Conservation (phyloP, 2,797 vertebrate genomes). For the Pseudocheirus occidentalis region DNA sequence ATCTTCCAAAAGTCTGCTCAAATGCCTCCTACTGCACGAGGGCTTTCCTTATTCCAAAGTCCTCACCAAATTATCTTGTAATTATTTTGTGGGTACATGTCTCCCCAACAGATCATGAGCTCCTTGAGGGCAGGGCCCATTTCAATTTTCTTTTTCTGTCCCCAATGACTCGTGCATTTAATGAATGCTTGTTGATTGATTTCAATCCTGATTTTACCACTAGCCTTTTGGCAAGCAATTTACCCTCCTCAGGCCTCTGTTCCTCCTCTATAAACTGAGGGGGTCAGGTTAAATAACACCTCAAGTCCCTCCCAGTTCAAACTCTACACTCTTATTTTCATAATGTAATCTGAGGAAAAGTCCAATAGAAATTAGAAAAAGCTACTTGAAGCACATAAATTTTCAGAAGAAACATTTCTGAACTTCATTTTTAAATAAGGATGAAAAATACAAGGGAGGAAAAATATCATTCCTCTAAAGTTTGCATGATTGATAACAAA, state of each 20-base stretch:
- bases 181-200: not conserved
- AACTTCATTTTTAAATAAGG: not conserved
- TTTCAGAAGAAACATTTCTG: not conserved
- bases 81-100: not conserved
- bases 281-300: not conserved
- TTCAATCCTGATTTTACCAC: not conserved
- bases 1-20: not conserved
- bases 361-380: not conserved
- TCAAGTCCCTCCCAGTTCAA: not conserved
- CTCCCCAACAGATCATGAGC: not conserved
- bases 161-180: not conserved
- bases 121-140: not conserved
- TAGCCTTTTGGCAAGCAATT: not conserved
- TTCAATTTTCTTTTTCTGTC: not conserved
- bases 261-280: not conserved
- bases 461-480: slow-evolving; percentile 23
- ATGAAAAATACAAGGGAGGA: slow-evolving; percentile 19
- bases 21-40: not conserved
- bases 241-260: not conserved
- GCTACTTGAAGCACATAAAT: not conserved
- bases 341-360: not conserved
- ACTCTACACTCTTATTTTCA: not conserved
- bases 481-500: slow-evolving; percentile 20
- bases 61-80: not conserved
- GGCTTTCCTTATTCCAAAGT: not conserved